Evolutionary conservation across 2,113 vertebrate species (phyloP), one percentile per base, ranked within the genome.

Genomic region (Sprattus sprattus): DNA sequence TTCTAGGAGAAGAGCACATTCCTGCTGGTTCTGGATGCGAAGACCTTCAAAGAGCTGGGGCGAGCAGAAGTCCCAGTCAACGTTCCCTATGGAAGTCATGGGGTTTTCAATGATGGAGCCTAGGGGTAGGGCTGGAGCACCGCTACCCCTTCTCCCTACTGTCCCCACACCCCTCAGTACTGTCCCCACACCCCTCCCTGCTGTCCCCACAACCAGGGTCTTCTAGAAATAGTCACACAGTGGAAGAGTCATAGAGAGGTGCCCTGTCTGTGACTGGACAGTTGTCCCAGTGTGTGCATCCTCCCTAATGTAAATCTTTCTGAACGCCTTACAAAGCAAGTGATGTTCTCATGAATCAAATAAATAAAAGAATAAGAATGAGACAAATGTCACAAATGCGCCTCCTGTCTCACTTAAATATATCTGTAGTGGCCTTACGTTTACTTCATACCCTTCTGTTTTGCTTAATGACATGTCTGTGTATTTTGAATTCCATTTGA

Each of bases 61-160:
- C 92, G 97, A 90, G 97, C 97, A 0, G 96, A 98, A 84, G 96
- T 98, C 0, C 93, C 96, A 13, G 95, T 97, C 88, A 93, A 93
- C 90, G 95, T 99, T 80, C 97, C 97, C 10, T 97, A 94, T 0
- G 97, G 97, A 6, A 98, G 97, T 90, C 98, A 99, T 0, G 97
- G 98, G 10, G 85, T 95, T 45, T 99, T 98, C 85, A 91, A 93
- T 71, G 85, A 85, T 52, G 91, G 87, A 91, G 88, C 88, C 81
- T 93, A 90, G 90, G 13, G 39, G 2, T 39, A 39, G 28, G 39
- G 71, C 15, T 13, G 54, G 18, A 22, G 47, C 8, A 49, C 47
- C 47, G 9, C 47, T 49, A 9, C 39, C 22, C 5, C 54, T 57
- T 57, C 54, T 22, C 18, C 22, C 20, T 25, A 22, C 25, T 67